Conservation (phyloP, 2,113 vertebrate genomes). For the Neoarius graeffei region DNA sequence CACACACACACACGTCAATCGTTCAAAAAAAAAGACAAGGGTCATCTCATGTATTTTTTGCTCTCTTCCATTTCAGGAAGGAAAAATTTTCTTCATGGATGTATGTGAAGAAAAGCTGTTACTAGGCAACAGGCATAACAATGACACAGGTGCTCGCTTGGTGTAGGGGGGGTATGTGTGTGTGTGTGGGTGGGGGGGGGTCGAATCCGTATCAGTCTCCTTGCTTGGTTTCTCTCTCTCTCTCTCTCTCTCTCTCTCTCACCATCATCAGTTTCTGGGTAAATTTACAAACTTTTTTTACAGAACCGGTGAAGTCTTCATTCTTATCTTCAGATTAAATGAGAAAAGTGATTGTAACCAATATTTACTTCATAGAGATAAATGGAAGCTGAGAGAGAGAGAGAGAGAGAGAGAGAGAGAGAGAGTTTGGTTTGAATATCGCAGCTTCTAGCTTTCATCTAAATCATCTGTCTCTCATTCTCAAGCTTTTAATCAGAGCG, state of each 20-base stretch:
- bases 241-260: neutral
- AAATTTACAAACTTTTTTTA: neutral
- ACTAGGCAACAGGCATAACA: slow-evolving; percentile 82
- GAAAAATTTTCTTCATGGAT: slow-evolving; percentile 67
- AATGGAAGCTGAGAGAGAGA: neutral
- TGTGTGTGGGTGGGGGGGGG: neutral
- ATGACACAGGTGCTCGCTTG: slow-evolving; percentile 76
- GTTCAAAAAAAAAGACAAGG: neutral
- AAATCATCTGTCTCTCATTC: slow-evolving; percentile 7
- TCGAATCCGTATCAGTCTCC: neutral
- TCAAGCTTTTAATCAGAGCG: slow-evolving; percentile 42
- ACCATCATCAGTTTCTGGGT: slow-evolving; percentile 3
- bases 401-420: neutral
- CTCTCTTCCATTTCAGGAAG: slow-evolving; percentile 51
- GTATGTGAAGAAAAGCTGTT: slow-evolving; percentile 72
- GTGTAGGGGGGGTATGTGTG: neutral
- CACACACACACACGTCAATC: slow-evolving; percentile 16
- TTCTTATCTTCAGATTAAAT: slow-evolving; percentile 8
- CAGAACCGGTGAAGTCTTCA: neutral
- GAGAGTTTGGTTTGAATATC: neutral
- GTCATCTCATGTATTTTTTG: slow-evolving; percentile 9
- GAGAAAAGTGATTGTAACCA: neutral
- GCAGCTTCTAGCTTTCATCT: slow-evolving; percentile 25
- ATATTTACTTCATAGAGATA: neutral
- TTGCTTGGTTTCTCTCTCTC: neutral